phyloP scores from a whole-genome alignment of 37 sponge, comb jelly and placozoan species.

The Theonella swinhoei region DNA sequence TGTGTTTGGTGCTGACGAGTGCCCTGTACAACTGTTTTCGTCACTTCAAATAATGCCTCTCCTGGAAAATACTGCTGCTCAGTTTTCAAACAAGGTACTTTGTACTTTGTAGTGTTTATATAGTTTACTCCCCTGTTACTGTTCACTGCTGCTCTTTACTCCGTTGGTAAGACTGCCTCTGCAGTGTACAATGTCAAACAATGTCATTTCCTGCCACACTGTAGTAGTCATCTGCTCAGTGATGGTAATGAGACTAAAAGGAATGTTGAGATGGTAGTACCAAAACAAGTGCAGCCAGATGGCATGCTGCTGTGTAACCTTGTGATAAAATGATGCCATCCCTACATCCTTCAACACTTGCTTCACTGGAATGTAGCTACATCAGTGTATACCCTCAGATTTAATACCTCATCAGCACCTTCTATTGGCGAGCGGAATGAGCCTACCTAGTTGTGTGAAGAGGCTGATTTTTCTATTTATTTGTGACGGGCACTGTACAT shows the following conservation, averaged over 20 bases:
- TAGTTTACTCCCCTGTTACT: not conserved
- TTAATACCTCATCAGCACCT: not conserved
- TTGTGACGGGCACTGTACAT: not conserved
- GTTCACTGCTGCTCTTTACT: not conserved
- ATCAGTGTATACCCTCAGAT: no score
- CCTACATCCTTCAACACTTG: no score
- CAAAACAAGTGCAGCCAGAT: no score
- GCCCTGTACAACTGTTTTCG: not conserved
- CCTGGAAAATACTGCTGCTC: not conserved
- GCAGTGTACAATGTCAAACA: not conserved
- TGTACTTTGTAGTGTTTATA: not conserved
- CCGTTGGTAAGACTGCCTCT: not conserved
- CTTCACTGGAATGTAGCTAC: no score
- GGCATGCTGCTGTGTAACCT: no score
- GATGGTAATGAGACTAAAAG: no score
- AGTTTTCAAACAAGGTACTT: conserved; percentile 22
- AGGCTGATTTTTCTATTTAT: not conserved
- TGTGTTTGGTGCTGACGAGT: conserved; percentile 40
- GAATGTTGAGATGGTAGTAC: not conserved
- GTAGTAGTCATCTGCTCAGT: no score
- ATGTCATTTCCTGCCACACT: no score
- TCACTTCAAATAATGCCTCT: conserved; percentile 14
- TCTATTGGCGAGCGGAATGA: no score
- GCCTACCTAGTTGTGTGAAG: not conserved
- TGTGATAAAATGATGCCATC: no score